A percentile compares a stretch with the other conserved stretches of the same genome.
Evolutionary conservation across 2,888 invertebrate species (phyloP).

Genomic region (Drosophila koepferae): DNA sequence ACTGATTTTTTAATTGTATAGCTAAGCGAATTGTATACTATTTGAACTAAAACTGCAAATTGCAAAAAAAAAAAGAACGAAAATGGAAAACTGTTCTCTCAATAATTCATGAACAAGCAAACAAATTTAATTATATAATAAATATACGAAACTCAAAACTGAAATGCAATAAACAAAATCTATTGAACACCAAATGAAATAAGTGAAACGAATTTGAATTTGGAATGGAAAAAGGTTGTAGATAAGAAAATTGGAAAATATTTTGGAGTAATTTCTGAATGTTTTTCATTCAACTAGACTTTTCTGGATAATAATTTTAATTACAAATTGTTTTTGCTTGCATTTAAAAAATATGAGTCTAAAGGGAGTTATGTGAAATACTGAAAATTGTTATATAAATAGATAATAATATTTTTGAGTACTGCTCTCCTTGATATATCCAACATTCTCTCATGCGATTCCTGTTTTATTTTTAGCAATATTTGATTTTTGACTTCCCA

Average conservation of each 20-base stretch:
- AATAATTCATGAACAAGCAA: slow-evolving; percentile 74
- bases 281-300: not conserved
- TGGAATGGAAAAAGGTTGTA: not conserved
- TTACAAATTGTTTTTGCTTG: no score
- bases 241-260: not conserved
- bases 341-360: no score
- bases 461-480: no score
- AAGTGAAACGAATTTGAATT: not conserved
- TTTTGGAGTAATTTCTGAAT: not conserved
- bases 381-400: no score
- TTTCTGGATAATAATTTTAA: not conserved
- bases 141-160: slow-evolving; percentile 70
- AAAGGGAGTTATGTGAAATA: no score
- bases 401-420: not conserved
- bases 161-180: slow-evolving; percentile 77
- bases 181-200: slow-evolving; percentile 72
- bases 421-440: not conserved
- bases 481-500: no score
- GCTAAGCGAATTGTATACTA: slow-evolving; percentile 78
- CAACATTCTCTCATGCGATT: not conserved
- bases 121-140: slow-evolving; percentile 72
- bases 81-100: slow-evolving; percentile 64
- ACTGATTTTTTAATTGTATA: slow-evolving; percentile 73
- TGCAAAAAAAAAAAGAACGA: slow-evolving; percentile 13
- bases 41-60: slow-evolving; percentile 60